Evolutionary conservation across 2,797 vertebrate genomes (phyloP).

Genomic region (Echiichthys vipera): DNA sequence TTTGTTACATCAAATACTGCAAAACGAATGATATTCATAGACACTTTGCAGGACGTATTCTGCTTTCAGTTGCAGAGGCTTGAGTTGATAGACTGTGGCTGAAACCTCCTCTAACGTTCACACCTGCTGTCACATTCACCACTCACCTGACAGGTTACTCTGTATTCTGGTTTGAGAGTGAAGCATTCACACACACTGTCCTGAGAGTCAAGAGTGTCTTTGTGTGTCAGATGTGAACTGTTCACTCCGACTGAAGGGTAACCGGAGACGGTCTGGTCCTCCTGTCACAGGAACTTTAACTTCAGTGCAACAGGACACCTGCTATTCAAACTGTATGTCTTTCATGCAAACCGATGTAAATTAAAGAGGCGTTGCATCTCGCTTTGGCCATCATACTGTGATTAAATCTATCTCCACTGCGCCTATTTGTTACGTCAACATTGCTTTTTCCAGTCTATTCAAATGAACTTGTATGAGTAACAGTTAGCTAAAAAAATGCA

Average conservation of each 20-base stretch:
- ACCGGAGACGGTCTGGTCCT: conserved; percentile 40
- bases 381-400: not conserved
- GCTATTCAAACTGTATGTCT: conserved; percentile 16
- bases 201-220: conserved; percentile 6
- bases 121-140: conserved; percentile 13
- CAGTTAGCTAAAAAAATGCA: not conserved
- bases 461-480: not conserved
- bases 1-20: not conserved
- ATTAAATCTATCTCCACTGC: conserved; percentile 8
- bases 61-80: conserved; percentile 4
- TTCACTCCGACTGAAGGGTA: conserved; percentile 18
- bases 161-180: conserved; percentile 3
- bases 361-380: not conserved
- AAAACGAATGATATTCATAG: not conserved
- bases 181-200: conserved; percentile 22
- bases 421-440: not conserved
- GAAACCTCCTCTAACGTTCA: conserved; percentile 3
- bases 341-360: conserved; percentile 32
- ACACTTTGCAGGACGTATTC: not conserved
- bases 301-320: conserved; percentile 48
- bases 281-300: conserved; percentile 4
- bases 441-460: not conserved
- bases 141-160: not conserved
- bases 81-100: conserved; percentile 2
- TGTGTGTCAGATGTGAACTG: conserved; percentile 20